Base-by-base conservation (phyloP, 2,113 vertebrate genomes). In the Arothron firmamentum region DNA sequence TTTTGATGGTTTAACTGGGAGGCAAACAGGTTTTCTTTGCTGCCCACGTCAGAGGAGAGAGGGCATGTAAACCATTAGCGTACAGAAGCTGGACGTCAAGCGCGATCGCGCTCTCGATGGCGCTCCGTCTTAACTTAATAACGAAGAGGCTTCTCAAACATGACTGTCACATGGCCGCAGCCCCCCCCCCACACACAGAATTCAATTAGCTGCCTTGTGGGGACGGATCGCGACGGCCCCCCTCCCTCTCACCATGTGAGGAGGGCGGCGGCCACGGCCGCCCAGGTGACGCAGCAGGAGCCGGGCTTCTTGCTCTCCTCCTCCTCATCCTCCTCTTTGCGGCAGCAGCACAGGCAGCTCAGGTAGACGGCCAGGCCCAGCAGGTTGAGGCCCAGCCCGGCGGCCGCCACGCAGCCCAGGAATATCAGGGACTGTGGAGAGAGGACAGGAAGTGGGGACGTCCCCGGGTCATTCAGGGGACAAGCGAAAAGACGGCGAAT, bases 261-360 rank as follows among this genome's bases (percentile, higher is more conserved):
- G 48, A 99, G 94, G 45, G 94, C 95, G 0, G 95, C 94, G 0
- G 87, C 65, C 41, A 95, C 94, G 0, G 94, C 94, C 0, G 92
- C 92, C 95, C 95, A 98, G 67, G 94, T 98, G 85, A 95, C 67
- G 0, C 94, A 96, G 84, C 94, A 95, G 52, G 94, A 92, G 74
- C 70, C 80, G 11, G 84, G 85, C 69, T 76, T 92, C 90, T 98
- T 98, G 79, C 70, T 90, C 28, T 94, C 92, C 0, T 85, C 88
- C 18, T 90, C 90, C 8, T n/a, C n/a, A n/a, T 25, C 25, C 25
- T 92, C 90, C 0, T 91, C 88, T n/a, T 84, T 90, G 52, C 71
- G 81, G 85, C 95, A 92, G 92, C 95, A 96, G 89, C 95, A 97
- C 28, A 92, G 47, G 41, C 92, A 95, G 74, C 93, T 89, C 85